phyloP scores from a whole-genome alignment of 2,797 vertebrate species.

The Holocentrus rufus region DNA sequence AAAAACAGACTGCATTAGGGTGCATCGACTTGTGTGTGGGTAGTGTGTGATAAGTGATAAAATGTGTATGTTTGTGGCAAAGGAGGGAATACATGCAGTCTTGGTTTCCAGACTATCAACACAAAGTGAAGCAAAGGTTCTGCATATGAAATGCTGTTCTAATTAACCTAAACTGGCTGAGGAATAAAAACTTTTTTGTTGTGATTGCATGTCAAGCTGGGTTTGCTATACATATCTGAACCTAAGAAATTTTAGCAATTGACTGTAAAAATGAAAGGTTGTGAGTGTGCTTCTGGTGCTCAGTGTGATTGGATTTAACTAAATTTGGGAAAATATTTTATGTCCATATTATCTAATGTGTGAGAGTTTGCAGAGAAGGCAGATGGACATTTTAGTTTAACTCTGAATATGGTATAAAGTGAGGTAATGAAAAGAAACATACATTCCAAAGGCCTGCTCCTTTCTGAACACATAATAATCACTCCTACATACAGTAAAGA shows the following conservation, averaged over 20 bases:
- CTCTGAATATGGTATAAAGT: constrained; percentile 11
- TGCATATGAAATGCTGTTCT: background rate
- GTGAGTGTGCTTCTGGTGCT: constrained; percentile 10
- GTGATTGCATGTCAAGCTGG: constrained; percentile 5
- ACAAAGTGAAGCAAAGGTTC: background rate
- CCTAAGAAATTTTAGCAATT: constrained; percentile 5
- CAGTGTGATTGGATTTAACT: constrained; percentile 2
- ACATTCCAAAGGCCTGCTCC: background rate
- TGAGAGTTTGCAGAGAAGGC: background rate
- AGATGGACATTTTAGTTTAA: background rate
- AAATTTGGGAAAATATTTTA: constrained; percentile 20
- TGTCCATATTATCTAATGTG: constrained; percentile 6
- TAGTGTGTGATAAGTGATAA: constrained; percentile 19
- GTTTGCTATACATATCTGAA: background rate
- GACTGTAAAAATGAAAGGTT: constrained; percentile 15
- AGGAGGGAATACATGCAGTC: background rate
- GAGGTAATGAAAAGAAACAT: background rate
- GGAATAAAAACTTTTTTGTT: background rate
- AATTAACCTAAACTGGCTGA: background rate
- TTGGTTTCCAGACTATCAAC: background rate
- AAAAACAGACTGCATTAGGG: constrained; percentile 29
- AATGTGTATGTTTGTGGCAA: constrained; percentile 19
- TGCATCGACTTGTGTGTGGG: constrained; percentile 25
- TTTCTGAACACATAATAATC: constrained; percentile 2
- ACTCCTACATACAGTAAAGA: background rate